Percentiles rank a stretch among this genome's conserved stretches.
Evolutionary conservation across 2,888 invertebrate species (phyloP).

Genomic region (Odontocerum albicorne): DNA sequence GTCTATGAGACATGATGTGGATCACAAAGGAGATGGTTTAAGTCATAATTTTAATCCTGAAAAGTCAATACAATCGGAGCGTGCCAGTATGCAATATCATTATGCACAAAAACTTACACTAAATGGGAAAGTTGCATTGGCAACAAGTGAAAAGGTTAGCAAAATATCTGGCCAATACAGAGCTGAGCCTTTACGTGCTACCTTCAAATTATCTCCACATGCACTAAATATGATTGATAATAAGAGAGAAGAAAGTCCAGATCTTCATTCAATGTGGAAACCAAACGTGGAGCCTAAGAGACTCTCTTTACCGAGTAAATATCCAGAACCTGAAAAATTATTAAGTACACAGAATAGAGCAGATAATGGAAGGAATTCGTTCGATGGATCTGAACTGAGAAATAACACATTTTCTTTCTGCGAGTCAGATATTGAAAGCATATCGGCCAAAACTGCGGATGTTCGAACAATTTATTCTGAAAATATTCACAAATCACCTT

Average conservation of each 20-base stretch:
- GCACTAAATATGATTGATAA: background rate
- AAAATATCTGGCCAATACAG: slow-evolving; percentile 43
- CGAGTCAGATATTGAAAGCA: slow-evolving; percentile 14
- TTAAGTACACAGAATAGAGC: background rate
- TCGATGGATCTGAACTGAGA: slow-evolving; percentile 8
- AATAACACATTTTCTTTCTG: slow-evolving; percentile 15
- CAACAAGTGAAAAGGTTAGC: slow-evolving; percentile 46
- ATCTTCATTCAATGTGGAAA: slow-evolving; percentile 5
- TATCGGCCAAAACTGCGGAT: slow-evolving; percentile 14
- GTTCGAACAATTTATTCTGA: slow-evolving; percentile 15
- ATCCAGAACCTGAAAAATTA: slow-evolving; percentile 1
- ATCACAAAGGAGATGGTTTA: slow-evolving; percentile 22
- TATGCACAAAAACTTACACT: slow-evolving; percentile 52
- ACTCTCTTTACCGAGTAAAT: slow-evolving; percentile 11
- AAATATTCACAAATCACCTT: background rate
- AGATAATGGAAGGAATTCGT: slow-evolving; percentile 9
- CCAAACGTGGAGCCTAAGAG: slow-evolving; percentile 6
- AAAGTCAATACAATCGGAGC: background rate
- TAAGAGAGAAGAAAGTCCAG: background rate
- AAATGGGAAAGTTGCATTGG: slow-evolving; percentile 47
- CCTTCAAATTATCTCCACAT: slow-evolving; percentile 33
- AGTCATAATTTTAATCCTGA: slow-evolving; percentile 7
- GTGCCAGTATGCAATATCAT: slow-evolving; percentile 32
- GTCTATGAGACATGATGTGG: slow-evolving; percentile 33
- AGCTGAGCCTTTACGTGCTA: slow-evolving; percentile 45